These are phyloP conservation scores for Monochamus alternatus DNA, from an alignment of 2,888 invertebrate species.

Conservation along the genomic window DNA sequence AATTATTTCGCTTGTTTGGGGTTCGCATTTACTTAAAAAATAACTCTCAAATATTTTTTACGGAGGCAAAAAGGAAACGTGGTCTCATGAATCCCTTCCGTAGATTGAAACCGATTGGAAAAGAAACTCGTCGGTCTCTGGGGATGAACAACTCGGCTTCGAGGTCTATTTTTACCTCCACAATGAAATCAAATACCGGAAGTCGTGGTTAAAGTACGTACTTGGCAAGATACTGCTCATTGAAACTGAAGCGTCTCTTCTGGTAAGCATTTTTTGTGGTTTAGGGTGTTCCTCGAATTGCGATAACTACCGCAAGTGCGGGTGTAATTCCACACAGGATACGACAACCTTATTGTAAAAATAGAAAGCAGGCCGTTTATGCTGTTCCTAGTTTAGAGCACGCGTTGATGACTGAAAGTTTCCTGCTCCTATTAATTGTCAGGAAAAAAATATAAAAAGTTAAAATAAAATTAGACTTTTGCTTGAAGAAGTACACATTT, in stretches of 20 bases:
- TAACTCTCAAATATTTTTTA: neutral
- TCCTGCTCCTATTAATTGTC: too few species aligned
- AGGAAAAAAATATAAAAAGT: too few species aligned
- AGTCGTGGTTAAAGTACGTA: constrained; percentile 29
- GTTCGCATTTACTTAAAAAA: too few species aligned
- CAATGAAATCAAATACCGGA: constrained; percentile 28
- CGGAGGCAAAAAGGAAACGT: neutral
- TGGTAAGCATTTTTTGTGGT: constrained; percentile 30
- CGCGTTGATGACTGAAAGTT: too few species aligned
- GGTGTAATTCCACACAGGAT: constrained; percentile 36
- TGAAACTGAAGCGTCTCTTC: constrained; percentile 34
- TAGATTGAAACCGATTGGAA: neutral
- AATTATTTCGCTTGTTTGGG: too few species aligned
- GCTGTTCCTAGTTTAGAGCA: too few species aligned
- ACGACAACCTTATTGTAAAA: constrained; percentile 26
- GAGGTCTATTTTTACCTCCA: constrained; percentile 22
- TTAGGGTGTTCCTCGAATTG: constrained; percentile 15
- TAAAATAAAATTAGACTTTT: too few species aligned
- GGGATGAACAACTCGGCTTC: constrained; percentile 3
- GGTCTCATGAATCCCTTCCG: neutral
- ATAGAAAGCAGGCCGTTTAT: neutral
- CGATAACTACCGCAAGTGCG: constrained; percentile 14
- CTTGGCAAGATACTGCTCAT: neutral
- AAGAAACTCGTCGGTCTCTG: neutral
- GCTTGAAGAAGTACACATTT: too few species aligned